A percentile compares a stretch with the other conserved stretches of the same genome.
phyloP scores from a whole-genome alignment of 1,140 invertebrate species.

The Bathynomus jamesi region DNA sequence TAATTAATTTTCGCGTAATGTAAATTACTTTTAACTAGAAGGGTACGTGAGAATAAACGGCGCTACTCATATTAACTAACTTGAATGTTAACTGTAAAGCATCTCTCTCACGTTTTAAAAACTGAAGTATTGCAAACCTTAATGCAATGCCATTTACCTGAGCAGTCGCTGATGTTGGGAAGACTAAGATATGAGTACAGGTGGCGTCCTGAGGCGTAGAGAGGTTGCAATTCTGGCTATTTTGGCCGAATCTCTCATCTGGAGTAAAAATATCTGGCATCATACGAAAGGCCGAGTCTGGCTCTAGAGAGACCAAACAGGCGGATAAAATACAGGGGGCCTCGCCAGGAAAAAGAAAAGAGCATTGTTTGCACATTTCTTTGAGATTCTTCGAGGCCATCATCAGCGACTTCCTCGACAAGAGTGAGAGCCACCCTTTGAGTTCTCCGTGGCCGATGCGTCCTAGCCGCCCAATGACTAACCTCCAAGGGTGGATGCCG shows the following conservation, averaged over 20 bases:
- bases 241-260: slow-evolving; percentile 80
- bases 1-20: too few relatives aligned
- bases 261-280: slow-evolving; percentile 92
- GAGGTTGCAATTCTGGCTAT: slow-evolving; percentile 67
- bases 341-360: slow-evolving; percentile 65
- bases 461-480: slow-evolving; percentile 92
- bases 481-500: slow-evolving; percentile 82
- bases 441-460: slow-evolving; percentile 94
- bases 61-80: too few relatives aligned
- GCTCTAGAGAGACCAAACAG: slow-evolving; percentile 92
- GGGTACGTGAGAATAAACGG: too few relatives aligned
- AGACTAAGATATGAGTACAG: slow-evolving; percentile 96
- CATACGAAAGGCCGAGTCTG: slow-evolving; percentile 82
- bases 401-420: slow-evolving; percentile 82
- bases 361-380: slow-evolving; percentile 84
- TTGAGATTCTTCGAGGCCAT: slow-evolving; percentile 78
- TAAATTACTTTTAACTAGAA: too few relatives aligned
- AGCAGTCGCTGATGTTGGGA: slow-evolving; percentile 93
- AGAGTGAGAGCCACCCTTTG: slow-evolving; percentile 88
- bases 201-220: slow-evolving; percentile 89
- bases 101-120: too few relatives aligned
- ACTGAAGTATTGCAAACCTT: too few relatives aligned
- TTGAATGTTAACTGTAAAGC: too few relatives aligned
- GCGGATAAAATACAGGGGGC: slow-evolving; percentile 89
- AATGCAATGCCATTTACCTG: too few relatives aligned